Evolutionary conservation across 2,888 invertebrate species (phyloP).

Genomic region (Netelia inedita): DNA sequence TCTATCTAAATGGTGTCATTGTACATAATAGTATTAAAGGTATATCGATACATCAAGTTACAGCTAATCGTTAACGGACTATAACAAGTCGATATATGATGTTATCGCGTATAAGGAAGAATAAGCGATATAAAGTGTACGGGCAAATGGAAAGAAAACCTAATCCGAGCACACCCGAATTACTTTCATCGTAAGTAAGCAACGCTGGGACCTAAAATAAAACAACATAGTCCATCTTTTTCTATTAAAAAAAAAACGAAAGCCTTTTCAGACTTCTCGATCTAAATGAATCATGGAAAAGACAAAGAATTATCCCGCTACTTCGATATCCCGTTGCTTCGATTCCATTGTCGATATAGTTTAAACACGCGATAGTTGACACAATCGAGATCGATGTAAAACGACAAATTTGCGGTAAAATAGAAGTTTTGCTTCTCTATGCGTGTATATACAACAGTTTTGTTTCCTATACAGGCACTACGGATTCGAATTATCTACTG

Average conservation of each 20-base stretch:
- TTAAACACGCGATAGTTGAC: background rate
- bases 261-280: background rate
- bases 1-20: constrained; percentile 82
- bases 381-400: background rate
- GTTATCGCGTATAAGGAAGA: constrained; percentile 43
- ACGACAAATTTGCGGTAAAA: background rate
- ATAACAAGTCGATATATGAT: constrained; percentile 48
- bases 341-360: background rate
- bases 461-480: background rate
- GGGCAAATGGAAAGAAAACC: constrained; percentile 31
- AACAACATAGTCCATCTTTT: constrained; percentile 41
- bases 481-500: background rate
- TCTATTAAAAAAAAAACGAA: constrained; percentile 10
- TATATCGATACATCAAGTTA: constrained; percentile 64
- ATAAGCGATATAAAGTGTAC: constrained; percentile 32
- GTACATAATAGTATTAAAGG: constrained; percentile 81
- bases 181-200: constrained; percentile 28
- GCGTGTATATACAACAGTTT: background rate
- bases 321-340: constrained; percentile 3
- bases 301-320: background rate
- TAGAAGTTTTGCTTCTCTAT: background rate
- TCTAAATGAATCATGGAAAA: background rate
- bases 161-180: constrained; percentile 34
- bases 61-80: constrained; percentile 62
- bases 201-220: constrained; percentile 62